Conservation (phyloP, 2,888 invertebrate species). For the Ochropleura leucogaster region DNA sequence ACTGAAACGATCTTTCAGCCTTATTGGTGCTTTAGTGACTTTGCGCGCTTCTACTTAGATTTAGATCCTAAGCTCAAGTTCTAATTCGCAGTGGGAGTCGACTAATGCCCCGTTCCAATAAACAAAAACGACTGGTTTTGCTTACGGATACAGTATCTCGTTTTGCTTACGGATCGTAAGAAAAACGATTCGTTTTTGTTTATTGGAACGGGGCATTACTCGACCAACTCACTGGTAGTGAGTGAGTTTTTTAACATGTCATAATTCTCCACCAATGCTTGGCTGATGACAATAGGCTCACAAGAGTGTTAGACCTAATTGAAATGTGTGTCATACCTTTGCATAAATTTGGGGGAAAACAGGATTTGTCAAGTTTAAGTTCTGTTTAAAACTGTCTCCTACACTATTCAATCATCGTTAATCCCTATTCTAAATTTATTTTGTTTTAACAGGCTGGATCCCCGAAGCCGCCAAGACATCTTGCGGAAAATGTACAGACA, state of each 20-base stretch:
- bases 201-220: no score
- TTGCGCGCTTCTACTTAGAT: not conserved
- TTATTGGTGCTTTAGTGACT: not conserved
- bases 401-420: not conserved
- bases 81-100: no score
- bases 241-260: not conserved
- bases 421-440: not conserved
- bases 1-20: not conserved
- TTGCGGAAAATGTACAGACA: slow-evolving; percentile 92
- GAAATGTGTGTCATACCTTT: not conserved
- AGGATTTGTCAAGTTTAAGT: not conserved
- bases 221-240: not conserved
- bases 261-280: not conserved
- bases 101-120: no score
- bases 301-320: not conserved
- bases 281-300: not conserved
- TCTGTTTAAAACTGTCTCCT: not conserved
- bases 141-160: no score
- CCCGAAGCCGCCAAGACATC: slow-evolving; percentile 74
- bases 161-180: no score
- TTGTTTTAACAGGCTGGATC: slow-evolving; percentile 67
- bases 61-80: not conserved
- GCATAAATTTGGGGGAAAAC: not conserved
- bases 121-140: no score
- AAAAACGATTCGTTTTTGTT: no score